Evolutionary conservation across 2,888 invertebrate genomes (phyloP), one percentile per base, ranked within the genome.

Genomic region (Polydrusus cervinus): DNA sequence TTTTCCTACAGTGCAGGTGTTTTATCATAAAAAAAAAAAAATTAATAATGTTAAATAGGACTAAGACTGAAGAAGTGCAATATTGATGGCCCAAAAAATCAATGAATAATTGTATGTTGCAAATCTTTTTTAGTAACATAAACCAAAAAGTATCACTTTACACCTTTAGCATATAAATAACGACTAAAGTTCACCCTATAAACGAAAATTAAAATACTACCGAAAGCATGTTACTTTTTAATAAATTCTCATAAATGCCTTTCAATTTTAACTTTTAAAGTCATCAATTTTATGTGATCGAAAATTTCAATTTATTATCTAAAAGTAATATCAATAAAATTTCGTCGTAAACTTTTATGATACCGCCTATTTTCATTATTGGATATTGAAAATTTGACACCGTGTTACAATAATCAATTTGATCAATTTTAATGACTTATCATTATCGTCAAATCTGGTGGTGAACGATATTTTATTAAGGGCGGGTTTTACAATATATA

Each of bases 261-360:
- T 53, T 53, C 53, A 53, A 30, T 53, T 53, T 53, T 53, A 25
- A 53, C 25, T 53, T 53, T 53, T n/a, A 53, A 51, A 11, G 30
- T 25, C 53, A 53, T 53, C 53, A 53, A 53, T 53, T 51, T 53
- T 53, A 53, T 53, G 9, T n/a, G 53, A 53, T 53, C 53, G 53
- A 53, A 53, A 53, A 53, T 53, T 53, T 53, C 53, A 53, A 53
- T 53, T 53, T 53, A 53, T 53, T 30, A 30, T 53, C 53, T 9
- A 30, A 53, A 53, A 53, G 53, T 30, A 30, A 53, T 53, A 53
- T 53, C 53, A 53, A 53, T 53, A 53, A 53, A 53, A 53, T 25
- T 3, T 53, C 30, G n/a, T 25, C 30, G 25, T 53, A 53, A 53
- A 53, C n/a, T 53, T 53, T 53, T 53, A 53, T 30, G 53, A 53